These are phyloP conservation scores for Epizoanthus rinbou DNA, from an alignment of 92 coral and sea anemone genomes.

Conservation along the genomic window DNA sequence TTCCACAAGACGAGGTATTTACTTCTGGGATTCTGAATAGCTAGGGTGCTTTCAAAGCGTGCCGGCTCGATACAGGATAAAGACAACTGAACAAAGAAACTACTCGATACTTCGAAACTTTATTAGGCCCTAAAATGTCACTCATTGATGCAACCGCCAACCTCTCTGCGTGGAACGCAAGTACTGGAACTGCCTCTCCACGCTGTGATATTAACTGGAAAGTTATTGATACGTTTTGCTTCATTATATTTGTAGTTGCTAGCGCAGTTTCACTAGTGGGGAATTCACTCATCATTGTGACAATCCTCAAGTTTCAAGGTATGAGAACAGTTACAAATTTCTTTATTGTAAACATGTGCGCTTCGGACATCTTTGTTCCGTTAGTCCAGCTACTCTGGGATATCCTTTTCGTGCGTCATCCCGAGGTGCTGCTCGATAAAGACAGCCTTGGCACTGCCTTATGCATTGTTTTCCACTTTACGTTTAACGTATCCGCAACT, in stretches of 20 bases:
- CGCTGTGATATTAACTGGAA: slow-evolving; percentile 5
- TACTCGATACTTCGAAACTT: no score
- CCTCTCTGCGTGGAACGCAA: no score
- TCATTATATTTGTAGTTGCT: neutral
- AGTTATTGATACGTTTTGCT: slow-evolving; percentile 26
- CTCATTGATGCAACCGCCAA: no score
- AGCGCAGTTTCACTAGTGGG: slow-evolving; percentile 26
- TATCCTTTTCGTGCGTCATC: slow-evolving; percentile 6
- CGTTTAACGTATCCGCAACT: slow-evolving; percentile 9
- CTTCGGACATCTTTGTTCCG: slow-evolving; percentile 29
- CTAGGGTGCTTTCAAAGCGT: no score
- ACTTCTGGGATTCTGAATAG: no score
- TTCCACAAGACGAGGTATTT: no score
- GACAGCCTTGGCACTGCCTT: slow-evolving; percentile 12
- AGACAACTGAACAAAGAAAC: no score
- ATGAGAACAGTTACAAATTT: slow-evolving; percentile 5
- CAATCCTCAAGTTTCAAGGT: slow-evolving; percentile 12
- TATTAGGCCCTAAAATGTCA: no score
- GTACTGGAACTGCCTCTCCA: no score
- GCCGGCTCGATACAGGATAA: no score
- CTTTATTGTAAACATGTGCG: slow-evolving; percentile 35
- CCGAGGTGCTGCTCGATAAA: neutral
- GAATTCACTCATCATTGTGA: slow-evolving; percentile 17
- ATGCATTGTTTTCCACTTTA: slow-evolving; percentile 13
- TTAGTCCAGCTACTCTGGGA: slow-evolving; percentile 1